Evolutionary conservation across 2,113 vertebrate species (phyloP), one percentile per base, ranked within the genome.

Genomic region (Vulpes ferrilata): DNA sequence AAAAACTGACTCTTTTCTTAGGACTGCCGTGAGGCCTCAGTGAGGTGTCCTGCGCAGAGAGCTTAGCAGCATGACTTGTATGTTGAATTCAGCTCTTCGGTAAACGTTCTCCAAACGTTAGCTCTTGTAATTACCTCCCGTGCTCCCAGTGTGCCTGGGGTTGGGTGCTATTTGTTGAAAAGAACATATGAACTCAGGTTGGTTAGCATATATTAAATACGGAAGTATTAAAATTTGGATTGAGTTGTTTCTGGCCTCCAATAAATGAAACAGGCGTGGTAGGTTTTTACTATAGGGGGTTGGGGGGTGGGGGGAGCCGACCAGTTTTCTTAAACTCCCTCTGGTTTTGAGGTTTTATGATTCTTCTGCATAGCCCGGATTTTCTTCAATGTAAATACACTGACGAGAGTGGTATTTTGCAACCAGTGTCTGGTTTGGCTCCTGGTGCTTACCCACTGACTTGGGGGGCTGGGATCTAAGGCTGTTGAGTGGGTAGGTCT

Each of bases 341-440:
- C 43, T 5, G 8, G 35, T 82, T 80, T 91, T 88, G 86, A 90
- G 69, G 83, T 90, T 97, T 97, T 94, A 93, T 32, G 86, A 53
- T 67, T 67, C 51, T 76, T 48, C 62, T 59, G n/a, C 32, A 53
- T 48, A 83, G 82, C 64, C 79, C 82, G 97, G 83, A 27, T 95
- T 97, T 91, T 35, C 87, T 90, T 90, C 43, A 81, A 0, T 15
- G 87, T 97, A 89, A 97, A 96, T 88, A 98, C 2, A n/a, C 48
- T 0, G 38, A 84, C 53, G 12, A 93, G 87, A 67, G 20, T 65
- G 51, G 83, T 57, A 65, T 90, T 94, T 97, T 85, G 78, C 35
- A 51, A 17, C 64, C 35, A 0, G 82, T 57, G 71, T 83, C 82
- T 82, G 96, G 94, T 90, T 97, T 97, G 97, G 87, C 91, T 83